phyloP scores from a whole-genome alignment of 1,140 invertebrate genomes.

The Drosophila truncata region DNA sequence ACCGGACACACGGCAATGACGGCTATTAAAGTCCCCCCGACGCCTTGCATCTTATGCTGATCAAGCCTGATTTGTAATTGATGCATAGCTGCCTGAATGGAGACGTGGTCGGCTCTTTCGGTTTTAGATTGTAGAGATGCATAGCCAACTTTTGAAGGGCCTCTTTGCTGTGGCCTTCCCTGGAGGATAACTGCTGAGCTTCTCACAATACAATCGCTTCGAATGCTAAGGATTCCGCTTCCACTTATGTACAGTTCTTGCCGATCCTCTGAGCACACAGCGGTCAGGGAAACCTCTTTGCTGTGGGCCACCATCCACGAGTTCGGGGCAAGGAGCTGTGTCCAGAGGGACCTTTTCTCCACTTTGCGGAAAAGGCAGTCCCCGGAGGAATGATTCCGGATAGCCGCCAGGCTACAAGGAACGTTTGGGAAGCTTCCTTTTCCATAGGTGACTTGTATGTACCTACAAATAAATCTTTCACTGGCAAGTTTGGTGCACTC shows the following conservation, averaged over 20 bases:
- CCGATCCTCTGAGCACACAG: constrained; percentile 22
- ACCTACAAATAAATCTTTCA: constrained; percentile 11
- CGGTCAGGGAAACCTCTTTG: constrained; percentile 15
- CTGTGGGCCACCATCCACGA: constrained; percentile 32
- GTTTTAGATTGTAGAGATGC: background rate
- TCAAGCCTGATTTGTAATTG: background rate
- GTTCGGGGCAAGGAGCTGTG: constrained; percentile 21
- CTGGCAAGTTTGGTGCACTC: constrained; percentile 14
- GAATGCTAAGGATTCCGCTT: constrained; percentile 24
- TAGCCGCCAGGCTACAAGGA: constrained; percentile 18
- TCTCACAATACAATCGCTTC: constrained; percentile 16
- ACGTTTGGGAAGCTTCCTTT: background rate
- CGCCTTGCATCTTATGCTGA: background rate
- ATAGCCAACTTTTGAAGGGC: background rate
- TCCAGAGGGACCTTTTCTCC: constrained; percentile 8
- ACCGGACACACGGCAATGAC: constrained; percentile 8
- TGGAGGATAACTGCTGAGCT: constrained; percentile 18
- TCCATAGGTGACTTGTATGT: constrained; percentile 10
- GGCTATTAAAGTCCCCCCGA: background rate
- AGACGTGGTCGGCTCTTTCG: background rate
- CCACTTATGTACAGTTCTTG: constrained; percentile 26
- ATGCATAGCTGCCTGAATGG: background rate
- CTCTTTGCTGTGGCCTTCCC: background rate
- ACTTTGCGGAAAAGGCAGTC: background rate
- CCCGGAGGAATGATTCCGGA: background rate